Base-by-base conservation (phyloP, 2,888 invertebrate genomes). In the Conops quadrifasciatus region DNA sequence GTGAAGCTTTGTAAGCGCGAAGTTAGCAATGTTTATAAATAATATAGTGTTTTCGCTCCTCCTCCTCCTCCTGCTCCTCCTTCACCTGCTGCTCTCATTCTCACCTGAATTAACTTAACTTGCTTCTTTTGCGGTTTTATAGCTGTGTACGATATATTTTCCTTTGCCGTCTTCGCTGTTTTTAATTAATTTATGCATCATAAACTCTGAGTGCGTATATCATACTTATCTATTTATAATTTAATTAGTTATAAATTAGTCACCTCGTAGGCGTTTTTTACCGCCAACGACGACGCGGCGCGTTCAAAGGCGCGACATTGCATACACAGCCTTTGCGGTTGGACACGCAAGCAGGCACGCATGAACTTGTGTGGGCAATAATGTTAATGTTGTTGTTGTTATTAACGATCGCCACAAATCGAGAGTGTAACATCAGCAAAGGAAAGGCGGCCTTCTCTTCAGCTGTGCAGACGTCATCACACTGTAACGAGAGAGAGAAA, bases 241-340 rank as follows among this genome's bases (percentile, higher is more conserved):
- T 53, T 53, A 53, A 53, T 53, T 53, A 53, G 19, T 21, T 53
- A 11, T 53, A 53, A 53, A 53, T 53, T 53, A 53, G n/a, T n/a
- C n/a, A n/a, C n/a, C n/a, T n/a, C n/a, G 24, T 21, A 21, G 19
- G 19, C 19, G 19, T 36, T n/a, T n/a, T n/a, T n/a, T n/a, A n/a
- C n/a, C n/a, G 49, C 49, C 49, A 15, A n/a, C n/a, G n/a, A 15
- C 49, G n/a, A 49, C 49, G 49, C 45, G 15, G 45, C 45, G 45
- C 45, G 45, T 45, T 45, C 45, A 15, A 45, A 7, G 45, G 45
- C 45, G 45, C 9, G 9, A 15, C 45, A 45, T 19, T n/a, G 49
- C 49, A 49, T 5, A 49, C 49, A 3, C n/a, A n/a, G 4, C 11
- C 4, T 15, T 19, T 49, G 49, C 49, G 19, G n/a, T 9, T 49